These are phyloP conservation scores for Lagria hirta DNA, from an alignment of 2,888 invertebrate genomes.

Conservation along the genomic window DNA sequence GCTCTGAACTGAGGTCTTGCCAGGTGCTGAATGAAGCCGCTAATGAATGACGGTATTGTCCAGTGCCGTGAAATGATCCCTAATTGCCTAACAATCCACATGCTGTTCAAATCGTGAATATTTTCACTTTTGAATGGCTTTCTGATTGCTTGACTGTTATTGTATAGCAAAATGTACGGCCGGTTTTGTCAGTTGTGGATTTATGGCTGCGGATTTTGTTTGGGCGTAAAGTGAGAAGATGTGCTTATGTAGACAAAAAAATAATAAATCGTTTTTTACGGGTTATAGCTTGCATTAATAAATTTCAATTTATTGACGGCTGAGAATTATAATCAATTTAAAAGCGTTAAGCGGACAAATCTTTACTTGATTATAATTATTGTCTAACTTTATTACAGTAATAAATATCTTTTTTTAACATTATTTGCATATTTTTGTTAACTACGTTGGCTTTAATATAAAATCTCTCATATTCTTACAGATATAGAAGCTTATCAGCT, in stretches of 20 bases:
- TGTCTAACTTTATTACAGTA: too few species aligned
- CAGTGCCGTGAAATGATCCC: slow-evolving; percentile 53
- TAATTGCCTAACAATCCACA: slow-evolving; percentile 53
- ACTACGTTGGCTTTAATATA: too few species aligned
- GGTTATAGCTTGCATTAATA: neutral
- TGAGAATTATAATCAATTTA: slow-evolving; percentile 12
- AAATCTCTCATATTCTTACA: too few species aligned
- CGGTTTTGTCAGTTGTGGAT: slow-evolving; percentile 7
- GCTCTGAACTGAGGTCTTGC: too few species aligned
- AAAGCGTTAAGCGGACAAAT: too few species aligned
- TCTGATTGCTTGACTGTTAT: slow-evolving; percentile 46
- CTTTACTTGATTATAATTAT: too few species aligned
- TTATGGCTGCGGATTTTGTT: slow-evolving; percentile 6
- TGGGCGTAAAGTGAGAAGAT: too few species aligned
- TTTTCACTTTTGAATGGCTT: slow-evolving; percentile 48
- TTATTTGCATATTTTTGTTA: too few species aligned
- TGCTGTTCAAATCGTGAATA: slow-evolving; percentile 48
- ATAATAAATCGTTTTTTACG: neutral
- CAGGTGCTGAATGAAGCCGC: slow-evolving; percentile 41
- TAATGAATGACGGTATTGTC: slow-evolving; percentile 53
- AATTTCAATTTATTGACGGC: neutral
- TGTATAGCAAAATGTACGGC: slow-evolving; percentile 1
- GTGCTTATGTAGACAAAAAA: too few species aligned
- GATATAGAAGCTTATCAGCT: too few species aligned
- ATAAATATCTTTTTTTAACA: too few species aligned